These are phyloP conservation scores for Chinchilla lanigera DNA, from an alignment of 2,113 vertebrate species.

Conservation along the genomic window DNA sequence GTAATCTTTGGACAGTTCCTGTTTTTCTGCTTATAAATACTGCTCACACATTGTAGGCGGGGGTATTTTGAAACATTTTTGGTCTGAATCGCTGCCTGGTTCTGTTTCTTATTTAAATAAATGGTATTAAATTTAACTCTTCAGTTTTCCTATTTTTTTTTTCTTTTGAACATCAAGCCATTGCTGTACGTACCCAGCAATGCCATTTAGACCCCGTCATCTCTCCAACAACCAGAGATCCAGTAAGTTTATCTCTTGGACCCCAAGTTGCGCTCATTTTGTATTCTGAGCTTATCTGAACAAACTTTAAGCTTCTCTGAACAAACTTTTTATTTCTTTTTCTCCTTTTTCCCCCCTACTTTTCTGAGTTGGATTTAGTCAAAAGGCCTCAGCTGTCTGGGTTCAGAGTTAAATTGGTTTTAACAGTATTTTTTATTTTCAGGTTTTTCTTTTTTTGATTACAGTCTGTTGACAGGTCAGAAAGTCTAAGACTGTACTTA, in stretches of 20 bases:
- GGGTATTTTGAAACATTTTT: neutral
- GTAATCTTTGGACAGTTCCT: conserved; percentile 21
- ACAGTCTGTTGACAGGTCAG: neutral
- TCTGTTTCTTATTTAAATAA: neutral
- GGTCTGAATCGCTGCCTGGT: neutral
- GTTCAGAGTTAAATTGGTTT: neutral
- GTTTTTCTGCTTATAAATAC: neutral
- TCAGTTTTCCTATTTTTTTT: neutral
- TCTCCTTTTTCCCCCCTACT: neutral
- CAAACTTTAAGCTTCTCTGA: neutral
- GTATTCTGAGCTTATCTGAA: neutral
- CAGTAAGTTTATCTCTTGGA: neutral
- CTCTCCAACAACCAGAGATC: neutral
- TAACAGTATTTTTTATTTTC: neutral
- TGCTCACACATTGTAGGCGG: neutral
- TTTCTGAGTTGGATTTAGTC: neutral
- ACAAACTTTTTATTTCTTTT: neutral
- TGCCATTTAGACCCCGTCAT: neutral
- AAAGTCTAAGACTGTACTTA: neutral
- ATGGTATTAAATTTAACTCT: neutral
- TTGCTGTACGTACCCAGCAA: neutral
- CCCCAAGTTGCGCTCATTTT: neutral
- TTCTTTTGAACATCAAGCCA: neutral
- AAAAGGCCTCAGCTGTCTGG: neutral
- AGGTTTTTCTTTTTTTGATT: neutral